Percentiles rank a stretch among this genome's conserved stretches.
Evolutionary conservation across 2,888 invertebrate species (phyloP).

Genomic region (Xanthia togata): DNA sequence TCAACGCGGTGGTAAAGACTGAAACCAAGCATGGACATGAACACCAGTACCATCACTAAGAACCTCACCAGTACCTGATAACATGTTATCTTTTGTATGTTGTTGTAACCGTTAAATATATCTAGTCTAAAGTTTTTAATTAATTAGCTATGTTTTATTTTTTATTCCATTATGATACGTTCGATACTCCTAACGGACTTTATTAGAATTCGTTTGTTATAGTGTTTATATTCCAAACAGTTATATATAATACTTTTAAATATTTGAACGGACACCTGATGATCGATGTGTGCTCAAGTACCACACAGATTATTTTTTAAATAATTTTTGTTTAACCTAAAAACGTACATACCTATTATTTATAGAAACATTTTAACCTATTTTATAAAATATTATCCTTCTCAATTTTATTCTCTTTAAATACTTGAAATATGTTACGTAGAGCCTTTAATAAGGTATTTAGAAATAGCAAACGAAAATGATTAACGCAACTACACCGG

Average conservation of each 20-base stretch:
- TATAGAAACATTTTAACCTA: neutral
- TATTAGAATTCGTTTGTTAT: neutral
- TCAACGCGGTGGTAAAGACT: constrained; percentile 87
- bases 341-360: neutral
- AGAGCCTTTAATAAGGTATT: neutral
- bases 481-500: constrained; percentile 8
- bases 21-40: constrained; percentile 62
- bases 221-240: neutral
- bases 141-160: constrained; percentile 19
- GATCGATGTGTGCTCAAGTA: neutral
- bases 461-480: constrained; percentile 13
- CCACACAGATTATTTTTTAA: neutral
- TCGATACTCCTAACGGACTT: too few relatives aligned
- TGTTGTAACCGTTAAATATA: constrained; percentile 57
- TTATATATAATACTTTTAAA: neutral
- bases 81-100: constrained; percentile 38
- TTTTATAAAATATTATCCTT: neutral
- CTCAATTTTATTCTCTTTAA: neutral
- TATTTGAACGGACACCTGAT: neutral
- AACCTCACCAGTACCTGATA: constrained; percentile 37
- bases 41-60: constrained; percentile 70
- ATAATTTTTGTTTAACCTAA: neutral
- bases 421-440: neutral
- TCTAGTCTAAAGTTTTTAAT: constrained; percentile 58
- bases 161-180: neutral